Conservation (phyloP, 2,888 invertebrate genomes). For the Lysandra bellargus region DNA sequence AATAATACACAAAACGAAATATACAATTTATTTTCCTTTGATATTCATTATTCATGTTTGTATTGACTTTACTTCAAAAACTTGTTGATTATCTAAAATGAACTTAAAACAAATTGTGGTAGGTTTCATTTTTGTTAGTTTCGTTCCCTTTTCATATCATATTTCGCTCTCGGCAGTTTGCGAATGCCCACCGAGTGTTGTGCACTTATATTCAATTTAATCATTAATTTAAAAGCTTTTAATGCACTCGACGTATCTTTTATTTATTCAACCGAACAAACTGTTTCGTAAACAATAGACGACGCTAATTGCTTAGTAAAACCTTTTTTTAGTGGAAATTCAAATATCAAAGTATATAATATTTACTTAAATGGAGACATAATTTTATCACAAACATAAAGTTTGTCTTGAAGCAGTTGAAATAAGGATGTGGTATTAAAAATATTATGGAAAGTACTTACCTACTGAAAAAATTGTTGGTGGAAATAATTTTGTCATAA, state of each 20-base stretch:
- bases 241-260: slow-evolving; percentile 30
- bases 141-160: slow-evolving; percentile 29
- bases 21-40: slow-evolving; percentile 24
- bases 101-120: not conserved
- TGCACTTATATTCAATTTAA: slow-evolving; percentile 40
- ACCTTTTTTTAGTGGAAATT: not conserved
- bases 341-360: no score
- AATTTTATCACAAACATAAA: no score
- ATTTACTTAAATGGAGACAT: no score
- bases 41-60: slow-evolving; percentile 27
- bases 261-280: not conserved
- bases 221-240: slow-evolving; percentile 42
- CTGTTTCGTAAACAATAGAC: not conserved
- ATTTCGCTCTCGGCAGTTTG: slow-evolving; percentile 36
- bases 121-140: not conserved
- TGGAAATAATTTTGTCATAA: no score
- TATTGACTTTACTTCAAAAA: slow-evolving; percentile 14
- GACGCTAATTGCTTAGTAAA: not conserved
- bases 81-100: not conserved
- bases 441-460: no score
- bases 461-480: no score
- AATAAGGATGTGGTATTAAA: no score
- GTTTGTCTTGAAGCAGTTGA: no score
- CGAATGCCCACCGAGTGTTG: slow-evolving; percentile 35
- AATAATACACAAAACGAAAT: slow-evolving; percentile 19